Evolutionary conservation across 2,113 vertebrate genomes (phyloP), one percentile per base, ranked within the genome.

Genomic region (Phodopus roborovskii): DNA sequence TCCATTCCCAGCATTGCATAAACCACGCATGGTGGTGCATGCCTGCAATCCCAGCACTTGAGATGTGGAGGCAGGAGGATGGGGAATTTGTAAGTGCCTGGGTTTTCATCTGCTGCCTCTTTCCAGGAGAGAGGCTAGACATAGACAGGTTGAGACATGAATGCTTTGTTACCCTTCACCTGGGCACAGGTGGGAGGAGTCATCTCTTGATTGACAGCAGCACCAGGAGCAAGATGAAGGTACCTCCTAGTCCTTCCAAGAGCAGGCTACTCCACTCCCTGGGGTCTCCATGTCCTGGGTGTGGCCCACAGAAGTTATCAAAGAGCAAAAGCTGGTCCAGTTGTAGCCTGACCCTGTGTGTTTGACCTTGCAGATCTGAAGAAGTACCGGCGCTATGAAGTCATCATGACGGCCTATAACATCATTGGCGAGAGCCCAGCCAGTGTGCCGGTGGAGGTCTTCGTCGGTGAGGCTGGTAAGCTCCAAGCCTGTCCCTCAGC

Each of bases 401-500:
- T 99, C 30, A 96, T 99, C 16, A 99, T 99, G 99, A 99, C 99
- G 0, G 99, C 99, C 53, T 99, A 99, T 95, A 99, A 99, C 62
- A 97, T 99, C 75, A 98, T 99, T 0, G 99, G 99, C 0, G 99
- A 99, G 97, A 99, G 99, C 96, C 99, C 99, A 0, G 98, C 99
- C 92, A 99, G 99, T 5, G 56, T 96, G 0, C 99, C 99, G 0
- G 98, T 99, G 12, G 99, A 99, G 97, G 99, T 99, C 93, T 99
- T 99, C 83, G 99, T 99, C 0, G 99, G 99, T 3, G 99, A 99
- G 98, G 99, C 99, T 84, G 99, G 99, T 99, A 97, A 95, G 98
- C 97, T 68, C 85, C 20, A 1, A 42, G 12, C 7, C 81, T 45
- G 0, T 7, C n/a, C 6, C 45, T n/a, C 19, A 1, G 2, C 45